These are phyloP conservation scores for Mus minutoides DNA, from an alignment of 2,797 vertebrate species.

Conservation along the genomic window DNA sequence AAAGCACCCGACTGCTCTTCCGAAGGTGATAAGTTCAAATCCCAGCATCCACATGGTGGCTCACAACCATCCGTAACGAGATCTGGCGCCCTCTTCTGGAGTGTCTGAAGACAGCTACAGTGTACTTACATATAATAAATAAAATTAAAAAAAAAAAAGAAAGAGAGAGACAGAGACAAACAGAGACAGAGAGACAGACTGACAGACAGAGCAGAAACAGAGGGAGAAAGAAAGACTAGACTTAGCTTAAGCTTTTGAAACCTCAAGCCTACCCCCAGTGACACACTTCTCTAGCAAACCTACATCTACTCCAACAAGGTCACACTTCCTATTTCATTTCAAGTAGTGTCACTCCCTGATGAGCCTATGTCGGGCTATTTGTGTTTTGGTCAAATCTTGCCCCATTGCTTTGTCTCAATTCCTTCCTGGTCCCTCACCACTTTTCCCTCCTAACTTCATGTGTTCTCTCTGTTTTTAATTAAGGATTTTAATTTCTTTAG, in stretches of 20 bases:
- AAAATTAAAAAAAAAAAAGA: no score
- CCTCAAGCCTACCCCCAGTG: neutral
- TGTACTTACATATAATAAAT: no score
- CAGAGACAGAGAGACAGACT: neutral
- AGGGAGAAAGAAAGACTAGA: neutral
- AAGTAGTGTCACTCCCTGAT: neutral
- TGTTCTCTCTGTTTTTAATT: neutral
- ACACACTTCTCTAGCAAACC: neutral
- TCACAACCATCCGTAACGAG: no score
- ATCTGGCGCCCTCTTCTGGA: no score
- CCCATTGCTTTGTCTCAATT: neutral
- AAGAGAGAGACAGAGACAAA: neutral
- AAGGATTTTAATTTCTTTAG: neutral
- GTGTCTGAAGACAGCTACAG: no score
- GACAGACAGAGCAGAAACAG: neutral
- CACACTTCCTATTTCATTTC: neutral
- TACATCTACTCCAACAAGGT: neutral
- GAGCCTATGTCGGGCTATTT: neutral
- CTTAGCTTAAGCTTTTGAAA: neutral
- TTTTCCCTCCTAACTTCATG: neutral
- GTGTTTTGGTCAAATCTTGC: neutral
- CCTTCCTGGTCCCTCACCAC: neutral
- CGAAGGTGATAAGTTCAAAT: no score
- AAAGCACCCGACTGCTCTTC: no score
- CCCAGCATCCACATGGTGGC: no score